A percentile compares a stretch with the other conserved stretches of the same genome.
These are phyloP conservation scores for Bucco capensis DNA, from an alignment of 2,113 vertebrate genomes.

Conservation along the genomic window DNA sequence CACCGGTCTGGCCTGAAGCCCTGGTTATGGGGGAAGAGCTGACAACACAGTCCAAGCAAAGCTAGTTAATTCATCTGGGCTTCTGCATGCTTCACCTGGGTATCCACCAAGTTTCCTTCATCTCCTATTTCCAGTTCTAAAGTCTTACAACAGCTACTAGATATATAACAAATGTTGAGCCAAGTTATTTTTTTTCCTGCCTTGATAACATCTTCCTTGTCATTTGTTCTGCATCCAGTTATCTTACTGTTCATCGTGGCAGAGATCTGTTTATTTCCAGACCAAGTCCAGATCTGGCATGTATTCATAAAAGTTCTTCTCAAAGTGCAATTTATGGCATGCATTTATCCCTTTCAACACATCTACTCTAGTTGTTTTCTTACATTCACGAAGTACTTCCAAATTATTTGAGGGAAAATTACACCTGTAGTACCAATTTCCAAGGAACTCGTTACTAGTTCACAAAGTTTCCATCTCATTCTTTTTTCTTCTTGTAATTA, in stretches of 20 bases:
- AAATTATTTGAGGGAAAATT: neutral
- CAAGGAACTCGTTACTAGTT: neutral
- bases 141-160: neutral
- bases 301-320: neutral
- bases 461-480: neutral
- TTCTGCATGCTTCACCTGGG: neutral
- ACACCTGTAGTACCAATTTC: neutral
- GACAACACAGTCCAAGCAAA: neutral
- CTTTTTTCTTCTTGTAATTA: neutral
- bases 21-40: neutral
- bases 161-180: neutral
- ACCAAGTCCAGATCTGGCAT: neutral
- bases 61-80: neutral
- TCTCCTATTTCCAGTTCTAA: accelerated
- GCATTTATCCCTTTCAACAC: neutral
- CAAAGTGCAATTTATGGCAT: neutral
- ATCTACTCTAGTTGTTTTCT: neutral
- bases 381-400: neutral
- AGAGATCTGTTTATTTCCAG: neutral
- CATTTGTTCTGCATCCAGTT: neutral
- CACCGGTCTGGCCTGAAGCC: neutral
- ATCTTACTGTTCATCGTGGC: neutral
- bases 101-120: neutral
- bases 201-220: neutral
- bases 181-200: neutral